A percentile compares a stretch with the other conserved stretches of the same genome.
These are phyloP conservation scores for Metopolophium dirhodum DNA, from an alignment of 1,140 invertebrate species.

Conservation along the genomic window DNA sequence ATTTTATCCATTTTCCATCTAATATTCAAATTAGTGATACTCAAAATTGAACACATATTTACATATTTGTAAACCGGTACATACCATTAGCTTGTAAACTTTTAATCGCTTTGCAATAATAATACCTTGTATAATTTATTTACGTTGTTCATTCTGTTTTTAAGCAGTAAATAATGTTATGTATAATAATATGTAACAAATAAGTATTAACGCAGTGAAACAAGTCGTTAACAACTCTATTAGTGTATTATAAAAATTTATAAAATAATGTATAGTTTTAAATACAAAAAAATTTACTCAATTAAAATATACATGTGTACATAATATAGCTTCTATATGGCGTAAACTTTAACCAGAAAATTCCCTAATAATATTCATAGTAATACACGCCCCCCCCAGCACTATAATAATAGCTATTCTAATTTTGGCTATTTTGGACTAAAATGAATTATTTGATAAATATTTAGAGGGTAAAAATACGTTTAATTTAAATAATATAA, in stretches of 20 bases:
- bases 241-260: neutral
- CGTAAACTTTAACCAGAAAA: too few species aligned
- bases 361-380: too few species aligned
- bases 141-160: neutral
- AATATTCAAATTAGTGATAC: neutral
- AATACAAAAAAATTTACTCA: neutral
- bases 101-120: neutral
- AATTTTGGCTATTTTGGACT: neutral
- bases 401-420: neutral
- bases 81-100: neutral
- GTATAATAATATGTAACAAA: neutral
- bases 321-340: too few species aligned
- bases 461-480: too few species aligned
- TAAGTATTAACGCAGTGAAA: neutral
- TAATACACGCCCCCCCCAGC: too few species aligned
- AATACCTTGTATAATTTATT: neutral
- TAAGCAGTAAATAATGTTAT: neutral
- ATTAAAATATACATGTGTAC: neutral
- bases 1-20: neutral
- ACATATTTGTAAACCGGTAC: neutral
- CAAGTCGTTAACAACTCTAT: neutral
- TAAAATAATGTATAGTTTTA: neutral
- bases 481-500: neutral
- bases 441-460: too few species aligned
- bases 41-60: slow-evolving; percentile 3